Evolutionary conservation across 2,113 vertebrate genomes (phyloP), one percentile per base, ranked within the genome.

Genomic region (Pungitius pungitius): DNA sequence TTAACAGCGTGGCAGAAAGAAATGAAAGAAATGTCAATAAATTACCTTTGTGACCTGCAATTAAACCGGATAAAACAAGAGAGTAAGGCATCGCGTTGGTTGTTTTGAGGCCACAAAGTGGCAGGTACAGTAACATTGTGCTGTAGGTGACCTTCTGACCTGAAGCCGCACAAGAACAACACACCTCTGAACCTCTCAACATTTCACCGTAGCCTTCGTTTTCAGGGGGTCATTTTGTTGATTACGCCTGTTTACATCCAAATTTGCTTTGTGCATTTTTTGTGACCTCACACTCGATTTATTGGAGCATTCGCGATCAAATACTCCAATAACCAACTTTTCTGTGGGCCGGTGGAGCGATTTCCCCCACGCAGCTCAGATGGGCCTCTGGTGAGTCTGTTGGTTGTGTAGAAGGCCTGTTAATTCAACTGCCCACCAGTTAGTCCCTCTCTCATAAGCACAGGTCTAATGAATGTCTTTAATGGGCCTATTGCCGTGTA

Each of bases 401-500:
- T 88, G 76, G 84, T 89, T 87, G 87, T 90, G 90, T 91, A 88
- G 90, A 90, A 89, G 88, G 81, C 86, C 89, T 90, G 88, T 92
- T 92, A 92, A 92, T 93, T 88, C 90, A 86, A 91, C 90, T 92
- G 90, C 91, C 92, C 88, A 87, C 90, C 89, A 90, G 91, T 90
- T 91, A 89, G 90, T 88, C 88, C 89, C 89, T 89, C 92, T 90
- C 92, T 94, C 91, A 94, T 94, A 93, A 94, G 93, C 92, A 80
- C 91, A 87, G 90, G 87, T 88, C 91, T 94, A 94, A 94, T 94
- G 94, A 94, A 94, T 91, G 92, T 90, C 92, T 94, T 94, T 94
- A 94, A 94, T 94, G 93, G 93, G 91, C 88, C 85, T 89, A 89
- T 86, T 82, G 89, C 87, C 56, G 69, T 82, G 37, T 64, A 67